Evolutionary conservation across 2,888 invertebrate species (phyloP), one percentile per base, ranked within the genome.

Genomic region (Camptogramma bilineatum): DNA sequence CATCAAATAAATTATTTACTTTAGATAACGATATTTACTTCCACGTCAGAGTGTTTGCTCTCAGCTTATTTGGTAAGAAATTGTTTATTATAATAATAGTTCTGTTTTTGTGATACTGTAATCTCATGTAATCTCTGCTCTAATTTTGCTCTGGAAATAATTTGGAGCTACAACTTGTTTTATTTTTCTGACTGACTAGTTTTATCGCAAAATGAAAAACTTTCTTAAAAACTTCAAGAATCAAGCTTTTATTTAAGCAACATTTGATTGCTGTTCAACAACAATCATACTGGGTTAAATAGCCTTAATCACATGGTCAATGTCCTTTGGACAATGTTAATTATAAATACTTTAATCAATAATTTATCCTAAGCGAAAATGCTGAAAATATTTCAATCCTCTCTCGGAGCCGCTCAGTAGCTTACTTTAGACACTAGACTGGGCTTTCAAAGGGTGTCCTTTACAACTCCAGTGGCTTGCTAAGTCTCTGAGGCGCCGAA

Each of bases 381-480:
- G 8, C 8, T 31, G 2, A 39, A 13, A 39, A 39, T 39, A 39
- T 39, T 13, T 39, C 13, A 39, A 34, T 39, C 13, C 13, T 13
- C 34, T 39, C 34, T 13, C 34, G 13, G 34, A 39, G 47, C 18
- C 21, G 44, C 56, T 51, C 34, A 55, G 44, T 50, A 62, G 51
- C 51, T 68, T 39, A 46, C 46, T 56, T 56, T 46, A 58, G 58
- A 55, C 58, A 55, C 48, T 62, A 56, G 42, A 55, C 8, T 54
- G 57, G 39, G 19, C 54, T 46, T 52, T 65, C 62, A 68, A 62
- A 59, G 56, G 58, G 61, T 28, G 34, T 42, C 56, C 52, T 55
- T 68, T 51, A 62, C 53, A 53, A 60, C 44, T 57, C 57, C 42
- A 62, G 57, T 60, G 54, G 57, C 52, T 63, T 53, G 34, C 24